These are phyloP conservation scores for Pterocles gutturalis DNA, from an alignment of 2,113 vertebrate species.

Conservation along the genomic window DNA sequence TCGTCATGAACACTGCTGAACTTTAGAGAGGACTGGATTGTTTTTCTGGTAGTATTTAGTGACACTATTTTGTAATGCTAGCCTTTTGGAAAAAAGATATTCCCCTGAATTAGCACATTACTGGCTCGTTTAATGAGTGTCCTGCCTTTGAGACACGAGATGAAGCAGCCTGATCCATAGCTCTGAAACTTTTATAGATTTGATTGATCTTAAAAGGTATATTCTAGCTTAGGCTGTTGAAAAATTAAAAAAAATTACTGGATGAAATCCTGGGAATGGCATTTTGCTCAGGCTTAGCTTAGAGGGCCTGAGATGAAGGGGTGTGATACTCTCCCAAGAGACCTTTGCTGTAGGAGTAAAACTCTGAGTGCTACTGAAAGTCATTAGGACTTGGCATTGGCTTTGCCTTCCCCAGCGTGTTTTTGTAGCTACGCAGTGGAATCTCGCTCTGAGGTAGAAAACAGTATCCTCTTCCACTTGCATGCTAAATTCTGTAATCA, in stretches of 20 bases:
- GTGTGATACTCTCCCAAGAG: not conserved
- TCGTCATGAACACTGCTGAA: conserved; percentile 27
- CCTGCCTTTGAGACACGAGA: not conserved
- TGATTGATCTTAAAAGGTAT: not conserved
- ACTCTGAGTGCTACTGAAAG: not conserved
- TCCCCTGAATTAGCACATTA: conserved; percentile 13
- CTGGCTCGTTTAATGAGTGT: not conserved
- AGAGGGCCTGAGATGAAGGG: not conserved
- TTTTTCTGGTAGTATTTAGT: conserved; percentile 46
- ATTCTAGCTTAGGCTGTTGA: not conserved
- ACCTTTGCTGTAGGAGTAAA: not conserved
- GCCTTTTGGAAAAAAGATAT: conserved; percentile 19
- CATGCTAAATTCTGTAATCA: not conserved
- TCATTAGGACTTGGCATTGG: not conserved
- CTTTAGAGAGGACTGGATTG: not conserved
- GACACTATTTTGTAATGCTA: conserved; percentile 19
- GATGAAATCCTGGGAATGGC: not conserved
- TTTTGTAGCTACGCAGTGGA: not conserved
- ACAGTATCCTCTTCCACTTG: not conserved
- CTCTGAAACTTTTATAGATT: not conserved
- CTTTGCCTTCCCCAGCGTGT: not conserved
- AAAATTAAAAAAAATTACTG: not conserved
- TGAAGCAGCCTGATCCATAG: not conserved
- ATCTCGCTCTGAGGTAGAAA: not conserved
- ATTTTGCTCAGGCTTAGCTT: not conserved